Evolutionary conservation across 2,113 vertebrate genomes (phyloP), one percentile per base, ranked within the genome.

Genomic region (Sapajus apella): DNA sequence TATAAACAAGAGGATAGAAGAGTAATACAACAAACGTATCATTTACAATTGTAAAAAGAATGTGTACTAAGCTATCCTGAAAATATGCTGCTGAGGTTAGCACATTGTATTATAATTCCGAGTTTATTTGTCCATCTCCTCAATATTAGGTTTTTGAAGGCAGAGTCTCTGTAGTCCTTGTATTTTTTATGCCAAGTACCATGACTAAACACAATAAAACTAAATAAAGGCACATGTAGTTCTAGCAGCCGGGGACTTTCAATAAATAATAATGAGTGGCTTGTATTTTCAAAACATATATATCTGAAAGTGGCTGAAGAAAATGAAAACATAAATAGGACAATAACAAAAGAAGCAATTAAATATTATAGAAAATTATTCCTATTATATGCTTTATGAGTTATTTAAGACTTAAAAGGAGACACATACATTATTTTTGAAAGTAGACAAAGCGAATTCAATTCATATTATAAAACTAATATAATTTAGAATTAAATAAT

Each of bases 381-480:
- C 50, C n/a, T 70, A 70, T 23, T 16, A 25, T 9, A 50, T 27
- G 1, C 9, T 43, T 37, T 64, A 27, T 87, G 58, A 79, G 77
- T 64, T 45, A 92, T 35, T 93, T 91, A 87, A 90, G 13, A 89
- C 35, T 52, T 82, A 95, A 8, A 81, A 85, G 25, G n/a, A 66
- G 45, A 13, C 85, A 64, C 4, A 32, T 20, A 52, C 5, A 58
- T 91, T 96, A 75, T 76, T 90, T 91, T 76, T 58, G 21, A 77
- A 55, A 30, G 52, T 83, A 73, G 4, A 43, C 79, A 91, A 86
- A 14, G 2, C 45, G 32, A 87, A 58, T 16, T 80, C 32, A 45
- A 77, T 68, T 94, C 32, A 55, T 86, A 72, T 82, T 70, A 47
- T 80, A 37, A 84, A 96, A 37, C 27, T 58, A 61, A 37, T 52